Base-by-base conservation (phyloP, 2,888 invertebrate genomes). In the Hydrotaea diabolus region DNA sequence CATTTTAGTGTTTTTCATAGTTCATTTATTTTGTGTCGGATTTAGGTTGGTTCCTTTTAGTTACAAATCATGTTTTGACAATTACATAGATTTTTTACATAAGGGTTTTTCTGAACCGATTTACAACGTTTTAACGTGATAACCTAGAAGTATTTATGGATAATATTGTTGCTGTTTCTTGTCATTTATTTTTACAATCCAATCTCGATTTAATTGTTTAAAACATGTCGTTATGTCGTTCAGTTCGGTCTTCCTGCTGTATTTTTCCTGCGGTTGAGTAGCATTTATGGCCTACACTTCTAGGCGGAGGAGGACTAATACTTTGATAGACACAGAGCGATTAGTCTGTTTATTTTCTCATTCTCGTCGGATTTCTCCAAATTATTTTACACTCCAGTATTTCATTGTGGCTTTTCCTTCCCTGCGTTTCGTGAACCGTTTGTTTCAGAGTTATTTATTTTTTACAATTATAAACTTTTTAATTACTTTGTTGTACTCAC, bases 381-480 rank as follows among this genome's bases (percentile, higher is more conserved):
- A 46, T 46, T 23, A 13, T n/a, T 69, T 23, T 43, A 11, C 23
- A 19, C 21, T 21, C 43, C 43, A 69, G 21, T 23, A 19, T 69
- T 69, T 46, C 46, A 46, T 69, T 69, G 43, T 69, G 69, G 69
- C 21, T 21, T 46, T 69, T 69, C 66, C 2, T 69, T 69, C 69
- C 7, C 15, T 69, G 46, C 46, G 9, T 73, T n/a, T 73, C 78
- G 66, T 73, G 53, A 77, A 59, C 84, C 81, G 76, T 64, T 79
- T 81, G 78, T 49, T 81, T 69, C n/a, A 76, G 75, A 75, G 81
- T 78, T 84, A 72, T 84, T 84, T 81, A 78, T 81, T 81, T 84
- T 31, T 69, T 23, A 66, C 66, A 79, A 84, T 84, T 81, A 73
- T 72, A 85, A 85, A 85, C 84, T 85, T 81, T 85, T 79, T 85